Percentiles rank a stretch among this genome's conserved stretches.
These are phyloP conservation scores for Anoplius nigerrimus DNA, from an alignment of 2,888 invertebrate genomes.

Conservation along the genomic window DNA sequence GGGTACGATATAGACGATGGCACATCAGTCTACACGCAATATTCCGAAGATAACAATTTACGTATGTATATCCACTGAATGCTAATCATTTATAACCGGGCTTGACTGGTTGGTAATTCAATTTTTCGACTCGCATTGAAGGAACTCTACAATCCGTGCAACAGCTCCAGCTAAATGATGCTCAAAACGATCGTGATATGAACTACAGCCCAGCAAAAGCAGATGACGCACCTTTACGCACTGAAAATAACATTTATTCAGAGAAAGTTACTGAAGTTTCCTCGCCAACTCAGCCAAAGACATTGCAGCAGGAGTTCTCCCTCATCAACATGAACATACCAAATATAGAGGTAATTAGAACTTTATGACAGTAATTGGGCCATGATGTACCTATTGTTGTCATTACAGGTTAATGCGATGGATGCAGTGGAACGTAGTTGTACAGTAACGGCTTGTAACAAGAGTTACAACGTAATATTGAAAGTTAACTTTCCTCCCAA, in stretches of 20 bases:
- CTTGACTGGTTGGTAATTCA: background rate
- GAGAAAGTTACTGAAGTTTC: conserved; percentile 66
- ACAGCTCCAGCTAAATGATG: conserved; percentile 66
- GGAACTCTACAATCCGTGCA: conserved; percentile 69
- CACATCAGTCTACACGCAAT: conserved; percentile 69
- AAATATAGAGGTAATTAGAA: conserved; percentile 79
- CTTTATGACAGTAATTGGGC: too few species aligned
- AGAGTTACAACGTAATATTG: conserved; percentile 77
- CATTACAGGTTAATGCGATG: conserved; percentile 75
- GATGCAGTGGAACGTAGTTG: conserved; percentile 79
- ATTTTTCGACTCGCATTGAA: conserved; percentile 23
- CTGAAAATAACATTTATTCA: conserved; percentile 56
- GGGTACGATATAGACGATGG: conserved; percentile 80
- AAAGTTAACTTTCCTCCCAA: conserved; percentile 83
- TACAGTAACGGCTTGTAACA: conserved; percentile 78
- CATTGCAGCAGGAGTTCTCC: conserved; percentile 86
- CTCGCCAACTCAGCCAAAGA: conserved; percentile 77
- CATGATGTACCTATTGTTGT: too few species aligned
- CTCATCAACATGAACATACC: conserved; percentile 85
- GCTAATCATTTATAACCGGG: background rate
- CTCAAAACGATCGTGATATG: conserved; percentile 66
- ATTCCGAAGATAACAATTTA: conserved; percentile 69
- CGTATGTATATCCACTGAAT: conserved; percentile 54
- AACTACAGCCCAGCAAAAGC: conserved; percentile 62
- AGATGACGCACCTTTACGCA: conserved; percentile 56